Evolutionary conservation across 2,888 invertebrate genomes (phyloP).

Genomic region (Drosophila niveifrons): DNA sequence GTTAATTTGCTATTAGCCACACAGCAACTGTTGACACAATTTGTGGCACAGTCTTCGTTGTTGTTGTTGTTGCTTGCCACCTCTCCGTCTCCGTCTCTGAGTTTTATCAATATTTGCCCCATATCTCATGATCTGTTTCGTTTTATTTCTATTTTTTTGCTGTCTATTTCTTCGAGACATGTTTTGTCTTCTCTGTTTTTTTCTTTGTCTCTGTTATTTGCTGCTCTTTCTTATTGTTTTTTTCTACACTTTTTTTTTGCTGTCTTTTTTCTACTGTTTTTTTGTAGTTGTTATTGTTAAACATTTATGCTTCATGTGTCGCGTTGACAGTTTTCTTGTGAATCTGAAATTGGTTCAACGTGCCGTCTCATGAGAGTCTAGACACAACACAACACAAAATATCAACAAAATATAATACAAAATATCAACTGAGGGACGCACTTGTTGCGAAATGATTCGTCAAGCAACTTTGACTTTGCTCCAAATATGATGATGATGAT

Average conservation of each 20-base stretch:
- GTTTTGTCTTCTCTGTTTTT: constrained; percentile 17
- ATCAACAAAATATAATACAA: no score
- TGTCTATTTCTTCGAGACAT: constrained; percentile 3
- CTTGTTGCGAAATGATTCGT: constrained; percentile 9
- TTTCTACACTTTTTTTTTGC: constrained; percentile 1
- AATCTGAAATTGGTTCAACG: constrained; percentile 30
- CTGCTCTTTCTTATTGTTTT: background rate
- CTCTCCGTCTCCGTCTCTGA: constrained; percentile 1
- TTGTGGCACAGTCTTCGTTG: constrained; percentile 26
- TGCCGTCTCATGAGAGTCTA: constrained; percentile 2
- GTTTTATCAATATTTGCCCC: constrained; percentile 49
- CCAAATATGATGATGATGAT: background rate
- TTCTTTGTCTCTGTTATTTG: background rate
- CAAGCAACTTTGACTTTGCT: constrained; percentile 3
- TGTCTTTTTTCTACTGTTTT: background rate
- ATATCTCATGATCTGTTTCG: constrained; percentile 22
- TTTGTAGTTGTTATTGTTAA: background rate
- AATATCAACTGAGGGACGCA: background rate
- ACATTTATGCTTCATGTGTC: constrained; percentile 14
- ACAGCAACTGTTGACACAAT: constrained; percentile 53
- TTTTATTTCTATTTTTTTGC: background rate
- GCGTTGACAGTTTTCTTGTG: constrained; percentile 23
- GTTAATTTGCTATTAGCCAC: constrained; percentile 48
- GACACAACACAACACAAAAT: constrained; percentile 4
- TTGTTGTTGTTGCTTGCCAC: background rate